Evolutionary conservation across 2,113 vertebrate genomes (phyloP), one percentile per base, ranked within the genome.

Genomic region (Oxygymnocypris stewartii): DNA sequence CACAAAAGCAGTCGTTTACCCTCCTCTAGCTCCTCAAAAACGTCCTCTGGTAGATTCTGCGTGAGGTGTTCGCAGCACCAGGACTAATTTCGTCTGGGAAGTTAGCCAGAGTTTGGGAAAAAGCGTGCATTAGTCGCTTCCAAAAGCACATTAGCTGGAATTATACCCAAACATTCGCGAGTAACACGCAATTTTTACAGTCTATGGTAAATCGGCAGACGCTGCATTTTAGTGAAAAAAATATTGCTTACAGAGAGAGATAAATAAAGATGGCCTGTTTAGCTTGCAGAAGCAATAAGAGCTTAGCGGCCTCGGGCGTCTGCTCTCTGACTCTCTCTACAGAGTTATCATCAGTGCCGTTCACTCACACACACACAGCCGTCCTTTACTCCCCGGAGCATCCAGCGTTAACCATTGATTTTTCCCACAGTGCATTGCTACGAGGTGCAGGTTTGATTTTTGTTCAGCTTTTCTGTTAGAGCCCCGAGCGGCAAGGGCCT

Each of bases 381-480:
- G 76, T 78, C 78, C 82, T 59, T 25, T 76, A 42, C 67, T 87
- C 75, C 82, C 88, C 10, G 10, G 84, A 77, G 84, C 74, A 85
- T 87, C 84, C 54, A 23, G 75, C 54, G 75, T 85, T 87, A 89
- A 86, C 20, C 86, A 87, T 89, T 74, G 88, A 86, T 89, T 86
- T 87, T 86, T 84, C 86, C 84, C 88, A 87, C 86, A 82, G 65
- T 74, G 35, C 88, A 84, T 77, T 84, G 84, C 88, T 85, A 59
- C 75, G 47, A 87, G 88, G 57, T 79, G 63, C 67, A 14, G 75
- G 74, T 89, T 87, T 87, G 86, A 89, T 85, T 87, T 85, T 78
- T 89, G 79, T 87, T 89, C 79, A 86, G 80, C 88, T 87, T 87
- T 87, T 87, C 75, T 87, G 79, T 49, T 77, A 49, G 35, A 84